Conservation (phyloP, 1,140 invertebrate genomes). For the Octopus sinensis region DNA sequence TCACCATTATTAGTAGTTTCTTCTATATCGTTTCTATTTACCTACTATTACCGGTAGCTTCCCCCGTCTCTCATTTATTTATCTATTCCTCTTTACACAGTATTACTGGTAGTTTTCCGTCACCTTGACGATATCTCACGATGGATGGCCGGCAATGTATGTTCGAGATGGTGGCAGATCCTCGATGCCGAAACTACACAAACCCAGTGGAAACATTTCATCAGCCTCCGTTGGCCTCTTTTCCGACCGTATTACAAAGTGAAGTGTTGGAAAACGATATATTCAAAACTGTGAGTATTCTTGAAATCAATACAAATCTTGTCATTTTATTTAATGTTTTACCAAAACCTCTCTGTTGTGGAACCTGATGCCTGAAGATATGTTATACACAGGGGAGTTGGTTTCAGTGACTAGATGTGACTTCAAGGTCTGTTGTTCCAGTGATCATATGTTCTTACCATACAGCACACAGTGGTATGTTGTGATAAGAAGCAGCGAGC, state of each 20-base stretch:
- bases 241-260: slow-evolving; percentile 69
- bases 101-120: slow-evolving; percentile 81
- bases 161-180: slow-evolving; percentile 77
- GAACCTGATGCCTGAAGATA: too few species aligned
- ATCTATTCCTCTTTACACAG: slow-evolving; percentile 59
- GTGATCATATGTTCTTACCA: too few species aligned
- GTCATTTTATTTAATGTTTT: too few species aligned
- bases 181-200: slow-evolving; percentile 72
- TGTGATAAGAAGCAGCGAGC: too few species aligned
- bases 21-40: too few species aligned
- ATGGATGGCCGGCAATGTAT: slow-evolving; percentile 82
- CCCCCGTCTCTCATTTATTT: background rate
- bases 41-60: background rate
- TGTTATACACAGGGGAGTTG: too few species aligned
- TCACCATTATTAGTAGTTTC: too few species aligned
- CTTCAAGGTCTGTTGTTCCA: too few species aligned
- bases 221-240: slow-evolving; percentile 76
- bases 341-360: too few species aligned
- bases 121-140: slow-evolving; percentile 88
- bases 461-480: too few species aligned
- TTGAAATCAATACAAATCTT: too few species aligned
- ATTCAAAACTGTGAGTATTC: slow-evolving; percentile 43
- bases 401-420: too few species aligned
- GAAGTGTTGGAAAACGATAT: slow-evolving; percentile 77
- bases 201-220: slow-evolving; percentile 74